Evolutionary conservation across 2,797 vertebrate genomes (phyloP).

Genomic region (Psittacula echo): DNA sequence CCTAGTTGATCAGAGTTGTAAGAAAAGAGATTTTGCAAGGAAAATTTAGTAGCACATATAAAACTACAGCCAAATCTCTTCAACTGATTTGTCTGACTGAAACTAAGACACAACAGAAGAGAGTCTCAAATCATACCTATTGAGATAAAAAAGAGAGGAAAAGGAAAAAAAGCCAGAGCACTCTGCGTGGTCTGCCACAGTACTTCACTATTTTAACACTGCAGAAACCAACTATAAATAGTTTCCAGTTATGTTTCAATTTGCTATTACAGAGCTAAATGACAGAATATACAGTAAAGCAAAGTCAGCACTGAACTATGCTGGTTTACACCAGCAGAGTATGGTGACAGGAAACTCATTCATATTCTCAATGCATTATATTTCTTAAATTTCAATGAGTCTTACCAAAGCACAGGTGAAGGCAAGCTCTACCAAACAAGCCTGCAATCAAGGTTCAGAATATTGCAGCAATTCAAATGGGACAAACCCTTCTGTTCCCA

Average conservation of each 20-base stretch:
- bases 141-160: neutral
- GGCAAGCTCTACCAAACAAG: neutral
- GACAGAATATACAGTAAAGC: neutral
- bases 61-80: neutral
- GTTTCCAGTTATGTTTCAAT: neutral
- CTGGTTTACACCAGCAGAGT: neutral
- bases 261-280: neutral
- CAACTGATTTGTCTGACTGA: neutral
- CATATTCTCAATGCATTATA: neutral
- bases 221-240: neutral
- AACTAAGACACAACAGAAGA: neutral
- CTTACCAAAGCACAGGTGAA: neutral
- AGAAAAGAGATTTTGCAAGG: neutral
- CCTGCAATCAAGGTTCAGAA: neutral
- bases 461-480: neutral
- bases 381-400: neutral
- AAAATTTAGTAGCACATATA: neutral
- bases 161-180: too few relatives aligned
- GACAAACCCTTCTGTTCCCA: neutral
- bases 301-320: neutral
- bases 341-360: neutral
- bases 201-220: neutral
- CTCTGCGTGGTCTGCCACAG: neutral
- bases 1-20: neutral
- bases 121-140: neutral